These are phyloP conservation scores for Drosophila atroscutellata DNA, from an alignment of 2,888 invertebrate species.

Conservation along the genomic window DNA sequence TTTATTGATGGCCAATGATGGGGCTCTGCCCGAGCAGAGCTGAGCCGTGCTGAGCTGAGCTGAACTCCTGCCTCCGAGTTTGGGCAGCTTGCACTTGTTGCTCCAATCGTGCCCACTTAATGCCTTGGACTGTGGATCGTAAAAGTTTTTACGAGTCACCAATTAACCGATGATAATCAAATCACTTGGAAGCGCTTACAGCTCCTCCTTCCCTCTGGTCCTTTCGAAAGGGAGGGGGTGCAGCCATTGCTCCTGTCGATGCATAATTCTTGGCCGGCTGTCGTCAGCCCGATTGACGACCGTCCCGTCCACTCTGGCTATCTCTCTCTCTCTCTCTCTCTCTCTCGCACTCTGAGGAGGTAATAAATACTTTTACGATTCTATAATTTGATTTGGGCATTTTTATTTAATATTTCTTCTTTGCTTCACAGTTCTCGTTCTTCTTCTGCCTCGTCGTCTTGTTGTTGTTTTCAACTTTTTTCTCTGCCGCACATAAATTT, in stretches of 20 bases:
- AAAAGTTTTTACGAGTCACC: conserved; percentile 83
- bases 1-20: conserved; percentile 58
- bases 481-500: conserved; percentile 66
- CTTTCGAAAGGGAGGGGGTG: not conserved
- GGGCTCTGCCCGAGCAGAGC: not conserved
- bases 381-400: conserved; percentile 83
- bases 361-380: conserved; percentile 83
- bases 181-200: conserved; percentile 66
- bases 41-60: conserved; percentile 2
- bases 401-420: conserved; percentile 72
- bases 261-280: conserved; percentile 60
- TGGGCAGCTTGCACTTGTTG: conserved; percentile 68
- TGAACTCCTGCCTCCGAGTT: not conserved
- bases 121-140: conserved; percentile 65
- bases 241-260: conserved; percentile 45
- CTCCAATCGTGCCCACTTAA: conserved; percentile 66
- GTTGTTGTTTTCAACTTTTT: conserved; percentile 13
- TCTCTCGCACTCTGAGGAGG: conserved; percentile 12
- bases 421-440: conserved; percentile 9
- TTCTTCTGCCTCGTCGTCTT: not conserved
- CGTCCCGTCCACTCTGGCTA: conserved; percentile 10
- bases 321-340: not conserved
- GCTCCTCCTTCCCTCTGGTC: conserved; percentile 6
- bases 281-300: conserved; percentile 54
- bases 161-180: conserved; percentile 84